Evolutionary conservation across 2,797 vertebrate species (phyloP).

Genomic region (Tachyglossus aculeatus): DNA sequence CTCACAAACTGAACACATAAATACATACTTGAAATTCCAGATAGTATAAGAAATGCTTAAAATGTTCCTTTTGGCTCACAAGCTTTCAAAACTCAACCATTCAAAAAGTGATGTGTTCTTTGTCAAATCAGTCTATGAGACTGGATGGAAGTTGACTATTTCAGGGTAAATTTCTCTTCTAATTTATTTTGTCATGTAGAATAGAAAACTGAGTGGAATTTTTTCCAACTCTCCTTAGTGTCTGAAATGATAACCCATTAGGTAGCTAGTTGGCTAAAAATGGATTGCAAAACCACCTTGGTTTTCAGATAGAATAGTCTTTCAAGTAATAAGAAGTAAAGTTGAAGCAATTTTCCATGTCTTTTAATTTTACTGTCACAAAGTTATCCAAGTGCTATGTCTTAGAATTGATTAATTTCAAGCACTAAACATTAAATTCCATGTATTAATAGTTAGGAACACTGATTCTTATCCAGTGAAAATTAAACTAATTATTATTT

Average conservation of each 20-base stretch:
- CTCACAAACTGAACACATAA: no score
- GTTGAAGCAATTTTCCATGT: slow-evolving; percentile 61
- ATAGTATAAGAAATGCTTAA: neutral
- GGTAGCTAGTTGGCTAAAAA: slow-evolving; percentile 54
- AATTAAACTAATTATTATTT: slow-evolving; percentile 69
- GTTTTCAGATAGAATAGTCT: slow-evolving; percentile 61
- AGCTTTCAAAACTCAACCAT: slow-evolving; percentile 16
- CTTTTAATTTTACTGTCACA: slow-evolving; percentile 73
- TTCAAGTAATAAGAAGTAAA: slow-evolving; percentile 64
- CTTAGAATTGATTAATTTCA: slow-evolving; percentile 64
- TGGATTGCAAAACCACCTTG: slow-evolving; percentile 41
- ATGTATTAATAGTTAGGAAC: slow-evolving; percentile 61
- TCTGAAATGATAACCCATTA: slow-evolving; percentile 60
- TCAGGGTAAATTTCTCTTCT: slow-evolving; percentile 55
- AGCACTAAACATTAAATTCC: slow-evolving; percentile 57
- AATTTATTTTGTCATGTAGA: slow-evolving; percentile 51
- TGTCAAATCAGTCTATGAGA: neutral
- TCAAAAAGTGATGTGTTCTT: slow-evolving; percentile 2
- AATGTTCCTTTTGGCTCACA: neutral
- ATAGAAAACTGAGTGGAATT: slow-evolving; percentile 40
- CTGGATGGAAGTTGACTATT: slow-evolving; percentile 59
- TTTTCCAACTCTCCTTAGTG: slow-evolving; percentile 54
- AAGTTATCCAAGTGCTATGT: slow-evolving; percentile 57
- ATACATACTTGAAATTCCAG: neutral
- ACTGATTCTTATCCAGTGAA: slow-evolving; percentile 21